These are phyloP conservation scores for Danio choprae DNA, from an alignment of 2,797 vertebrate species.

Conservation along the genomic window DNA sequence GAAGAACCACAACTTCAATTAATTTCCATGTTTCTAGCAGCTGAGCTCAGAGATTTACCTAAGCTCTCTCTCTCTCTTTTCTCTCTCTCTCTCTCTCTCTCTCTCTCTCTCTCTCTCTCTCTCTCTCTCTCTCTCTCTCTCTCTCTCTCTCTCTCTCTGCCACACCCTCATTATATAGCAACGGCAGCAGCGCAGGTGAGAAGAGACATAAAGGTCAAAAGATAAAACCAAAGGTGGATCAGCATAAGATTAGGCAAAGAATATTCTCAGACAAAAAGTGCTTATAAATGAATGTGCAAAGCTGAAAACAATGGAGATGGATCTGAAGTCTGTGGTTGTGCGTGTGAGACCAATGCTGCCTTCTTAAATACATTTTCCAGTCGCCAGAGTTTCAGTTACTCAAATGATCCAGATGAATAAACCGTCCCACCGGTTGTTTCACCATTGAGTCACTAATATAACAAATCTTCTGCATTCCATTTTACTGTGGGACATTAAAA, in stretches of 20 bases:
- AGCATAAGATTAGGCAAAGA: conserved; percentile 8
- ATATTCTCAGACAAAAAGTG: neutral
- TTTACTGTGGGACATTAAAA: too few species aligned
- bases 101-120: conserved; percentile 6
- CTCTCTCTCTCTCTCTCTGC: too few species aligned
- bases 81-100: conserved; percentile 14
- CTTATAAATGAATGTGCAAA: neutral
- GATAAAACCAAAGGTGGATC: conserved; percentile 12
- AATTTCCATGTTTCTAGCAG: conserved; percentile 49
- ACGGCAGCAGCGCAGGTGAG: neutral
- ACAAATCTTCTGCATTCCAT: too few species aligned
- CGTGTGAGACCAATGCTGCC: neutral
- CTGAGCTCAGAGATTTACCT: conserved; percentile 19
- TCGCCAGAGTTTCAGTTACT: too few species aligned
- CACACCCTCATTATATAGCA: neutral
- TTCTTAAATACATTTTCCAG: neutral
- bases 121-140: conserved; percentile 15
- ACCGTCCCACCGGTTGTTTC: too few species aligned
- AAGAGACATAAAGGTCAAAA: conserved; percentile 21
- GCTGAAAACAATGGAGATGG: neutral
- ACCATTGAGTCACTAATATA: too few species aligned
- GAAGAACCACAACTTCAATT: conserved; percentile 55
- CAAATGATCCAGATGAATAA: too few species aligned
- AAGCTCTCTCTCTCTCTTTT: conserved; percentile 26
- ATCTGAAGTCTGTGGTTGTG: neutral